These are phyloP conservation scores for Agonopterix arenella DNA, from an alignment of 2,888 invertebrate genomes.

Conservation along the genomic window DNA sequence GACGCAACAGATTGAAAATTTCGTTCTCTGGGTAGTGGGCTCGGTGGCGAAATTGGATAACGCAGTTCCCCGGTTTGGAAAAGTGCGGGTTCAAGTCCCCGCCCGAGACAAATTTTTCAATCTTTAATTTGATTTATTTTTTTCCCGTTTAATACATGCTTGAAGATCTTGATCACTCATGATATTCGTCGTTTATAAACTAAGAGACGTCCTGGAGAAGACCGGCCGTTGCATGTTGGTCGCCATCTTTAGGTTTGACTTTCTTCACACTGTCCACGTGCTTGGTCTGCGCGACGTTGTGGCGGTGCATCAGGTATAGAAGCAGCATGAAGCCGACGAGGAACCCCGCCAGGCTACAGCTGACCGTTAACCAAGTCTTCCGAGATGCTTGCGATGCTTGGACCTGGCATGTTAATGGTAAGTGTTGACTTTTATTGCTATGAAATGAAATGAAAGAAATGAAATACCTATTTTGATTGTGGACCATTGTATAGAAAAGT, in stretches of 20 bases:
- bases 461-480: no score
- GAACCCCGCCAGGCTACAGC: constrained; percentile 62
- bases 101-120: no score
- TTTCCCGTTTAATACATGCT: no score
- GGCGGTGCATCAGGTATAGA: constrained; percentile 64
- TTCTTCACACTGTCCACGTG: constrained; percentile 44
- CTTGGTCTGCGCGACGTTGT: constrained; percentile 63
- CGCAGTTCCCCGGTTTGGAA: no score
- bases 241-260: constrained; percentile 32
- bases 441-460: no score
- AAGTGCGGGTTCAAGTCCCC: no score
- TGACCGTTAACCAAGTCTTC: constrained; percentile 65
- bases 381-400: constrained; percentile 39
- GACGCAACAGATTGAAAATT: no score
- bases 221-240: constrained; percentile 41
- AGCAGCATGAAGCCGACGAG: constrained; percentile 63
- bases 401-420: constrained; percentile 33
- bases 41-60: no score
- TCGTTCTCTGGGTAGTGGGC: no score
- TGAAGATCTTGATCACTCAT: no score
- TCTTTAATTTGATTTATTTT: no score
- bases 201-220: constrained; percentile 41
- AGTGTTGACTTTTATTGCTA: background rate
- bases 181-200: background rate
- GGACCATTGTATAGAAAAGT: no score